phyloP scores from a whole-genome alignment of 2,888 invertebrate species.

The Pristionchus japonicus region DNA sequence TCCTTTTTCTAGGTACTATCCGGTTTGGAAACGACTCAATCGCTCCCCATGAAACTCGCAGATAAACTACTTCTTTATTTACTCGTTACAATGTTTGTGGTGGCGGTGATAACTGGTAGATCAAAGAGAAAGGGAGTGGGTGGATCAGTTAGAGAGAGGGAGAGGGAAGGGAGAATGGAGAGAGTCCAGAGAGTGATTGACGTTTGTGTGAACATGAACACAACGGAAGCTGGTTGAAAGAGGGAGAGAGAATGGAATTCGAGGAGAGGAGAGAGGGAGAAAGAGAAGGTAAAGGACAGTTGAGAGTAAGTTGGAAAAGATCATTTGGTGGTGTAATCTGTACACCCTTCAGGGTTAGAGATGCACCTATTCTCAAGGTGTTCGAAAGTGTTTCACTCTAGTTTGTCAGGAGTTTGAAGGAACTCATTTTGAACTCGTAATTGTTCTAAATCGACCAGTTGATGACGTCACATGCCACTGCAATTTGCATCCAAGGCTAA shows the following conservation, averaged over 20 bases:
- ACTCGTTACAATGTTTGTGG: slow-evolving; percentile 30
- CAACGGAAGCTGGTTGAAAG: slow-evolving; percentile 33
- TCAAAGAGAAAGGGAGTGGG: slow-evolving; percentile 15
- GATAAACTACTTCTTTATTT: slow-evolving; percentile 41
- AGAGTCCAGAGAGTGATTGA: slow-evolving; percentile 29
- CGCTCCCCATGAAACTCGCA: background rate
- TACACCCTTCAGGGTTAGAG: background rate
- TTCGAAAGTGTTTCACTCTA: background rate
- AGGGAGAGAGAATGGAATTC: background rate
- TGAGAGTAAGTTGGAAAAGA: background rate
- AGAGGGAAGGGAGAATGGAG: slow-evolving; percentile 15
- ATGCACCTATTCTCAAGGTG: background rate
- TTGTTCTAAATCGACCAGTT: background rate
- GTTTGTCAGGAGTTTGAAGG: too few relatives aligned
- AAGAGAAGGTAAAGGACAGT: background rate
- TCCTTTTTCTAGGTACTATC: slow-evolving; percentile 22
- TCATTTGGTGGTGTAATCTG: background rate
- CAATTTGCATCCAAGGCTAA: background rate
- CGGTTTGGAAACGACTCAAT: slow-evolving; percentile 31
- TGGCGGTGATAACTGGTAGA: slow-evolving; percentile 13
- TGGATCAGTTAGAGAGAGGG: slow-evolving; percentile 1
- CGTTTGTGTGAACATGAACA: slow-evolving; percentile 41
- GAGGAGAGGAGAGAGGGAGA: background rate
- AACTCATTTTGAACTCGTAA: background rate
- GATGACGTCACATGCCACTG: background rate